These are phyloP conservation scores for Erebia palarica DNA, from an alignment of 2,888 invertebrate genomes.

Conservation along the genomic window DNA sequence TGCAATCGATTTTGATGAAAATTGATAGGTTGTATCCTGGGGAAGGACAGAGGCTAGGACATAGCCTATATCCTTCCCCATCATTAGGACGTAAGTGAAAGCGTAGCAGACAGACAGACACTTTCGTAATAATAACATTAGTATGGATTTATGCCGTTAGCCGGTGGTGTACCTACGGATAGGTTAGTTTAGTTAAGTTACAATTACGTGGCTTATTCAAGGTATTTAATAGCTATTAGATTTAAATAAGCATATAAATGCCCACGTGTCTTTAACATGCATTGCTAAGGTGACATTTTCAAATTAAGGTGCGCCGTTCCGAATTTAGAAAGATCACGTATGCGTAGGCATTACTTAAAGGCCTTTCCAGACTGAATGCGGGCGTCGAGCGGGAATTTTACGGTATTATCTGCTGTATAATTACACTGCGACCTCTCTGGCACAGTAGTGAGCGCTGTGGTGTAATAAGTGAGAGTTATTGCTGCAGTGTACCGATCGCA, in stretches of 20 bases:
- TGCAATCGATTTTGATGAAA: too few species aligned
- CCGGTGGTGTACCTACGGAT: too few species aligned
- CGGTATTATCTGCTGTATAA: background rate
- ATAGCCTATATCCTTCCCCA: too few species aligned
- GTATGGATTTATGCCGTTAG: too few species aligned
- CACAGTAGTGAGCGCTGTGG: too few species aligned
- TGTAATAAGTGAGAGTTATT: too few species aligned
- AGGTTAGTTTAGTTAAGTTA: too few species aligned
- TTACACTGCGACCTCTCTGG: too few species aligned
- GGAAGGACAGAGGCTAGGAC: background rate
- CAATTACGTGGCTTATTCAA: background rate
- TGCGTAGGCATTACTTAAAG: slow-evolving; percentile 9
- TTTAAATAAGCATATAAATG: slow-evolving; percentile 17
- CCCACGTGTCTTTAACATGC: slow-evolving; percentile 1
- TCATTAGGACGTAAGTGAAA: too few species aligned
- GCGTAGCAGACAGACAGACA: background rate
- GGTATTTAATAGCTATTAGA: slow-evolving; percentile 13
- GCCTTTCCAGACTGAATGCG: background rate
- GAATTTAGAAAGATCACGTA: slow-evolving; percentile 28
- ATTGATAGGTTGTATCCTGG: too few species aligned
- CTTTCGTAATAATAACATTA: background rate
- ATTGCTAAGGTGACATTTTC: slow-evolving; percentile 24
- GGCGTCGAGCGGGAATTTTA: background rate
- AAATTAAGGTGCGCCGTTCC: slow-evolving; percentile 23
- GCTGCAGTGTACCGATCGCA: too few species aligned